A percentile compares a stretch with the other conserved stretches of the same genome.
phyloP scores from a whole-genome alignment of 1,140 invertebrate genomes.

The Heliconius congener region DNA sequence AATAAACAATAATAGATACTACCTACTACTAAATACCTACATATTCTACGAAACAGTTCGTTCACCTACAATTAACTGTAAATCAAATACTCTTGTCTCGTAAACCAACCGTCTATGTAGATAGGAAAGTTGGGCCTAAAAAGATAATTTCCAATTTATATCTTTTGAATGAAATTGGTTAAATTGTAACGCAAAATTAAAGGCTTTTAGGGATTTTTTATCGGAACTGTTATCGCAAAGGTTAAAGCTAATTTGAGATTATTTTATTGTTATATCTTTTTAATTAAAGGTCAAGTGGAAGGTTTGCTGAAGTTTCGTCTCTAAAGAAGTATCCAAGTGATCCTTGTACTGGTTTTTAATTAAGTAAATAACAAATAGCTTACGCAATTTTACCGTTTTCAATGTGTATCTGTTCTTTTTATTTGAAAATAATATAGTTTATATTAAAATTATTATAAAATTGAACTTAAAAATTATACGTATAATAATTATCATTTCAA shows the following conservation, averaged over 20 bases:
- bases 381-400: background rate
- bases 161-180: background rate
- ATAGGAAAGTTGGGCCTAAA: conserved; percentile 2
- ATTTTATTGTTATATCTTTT: conserved; percentile 1
- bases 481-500: too few species aligned
- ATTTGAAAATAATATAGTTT: background rate
- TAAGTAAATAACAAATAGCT: background rate
- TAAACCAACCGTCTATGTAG: conserved; percentile 7
- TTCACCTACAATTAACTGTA: conserved; percentile 9
- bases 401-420: background rate
- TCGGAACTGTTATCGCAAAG: background rate
- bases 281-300: background rate
- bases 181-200: conserved; percentile 9
- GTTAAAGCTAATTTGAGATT: background rate
- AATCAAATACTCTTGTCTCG: conserved; percentile 8
- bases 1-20: background rate
- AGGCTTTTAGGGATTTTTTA: background rate
- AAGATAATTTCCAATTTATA: conserved; percentile 11
- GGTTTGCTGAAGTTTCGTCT: background rate
- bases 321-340: background rate
- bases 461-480: too few species aligned
- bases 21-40: background rate
- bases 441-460: background rate
- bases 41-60: background rate
- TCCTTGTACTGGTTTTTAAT: conserved; percentile 2